phyloP scores from a whole-genome alignment of 2,888 invertebrate species.

The Sphaerophoria rueppellii region DNA sequence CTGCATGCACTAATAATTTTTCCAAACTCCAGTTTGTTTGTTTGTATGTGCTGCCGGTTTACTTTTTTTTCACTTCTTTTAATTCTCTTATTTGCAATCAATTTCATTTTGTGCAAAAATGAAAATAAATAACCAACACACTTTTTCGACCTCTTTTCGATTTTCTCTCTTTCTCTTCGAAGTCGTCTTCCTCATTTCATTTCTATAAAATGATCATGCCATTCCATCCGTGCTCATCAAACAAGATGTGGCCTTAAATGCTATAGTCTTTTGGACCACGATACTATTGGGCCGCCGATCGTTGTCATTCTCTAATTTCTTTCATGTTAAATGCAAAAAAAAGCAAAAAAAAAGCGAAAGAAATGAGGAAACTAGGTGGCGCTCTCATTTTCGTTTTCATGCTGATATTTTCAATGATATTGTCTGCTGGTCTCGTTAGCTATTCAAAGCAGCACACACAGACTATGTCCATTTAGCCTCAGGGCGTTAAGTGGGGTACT shows the following conservation, averaged over 20 bases:
- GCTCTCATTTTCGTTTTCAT: slow-evolving; percentile 72
- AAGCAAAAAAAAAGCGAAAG: background rate
- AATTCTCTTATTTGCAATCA: slow-evolving; percentile 39
- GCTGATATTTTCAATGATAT: slow-evolving; percentile 28
- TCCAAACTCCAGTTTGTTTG: slow-evolving; percentile 46
- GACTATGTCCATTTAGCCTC: background rate
- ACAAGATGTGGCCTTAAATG: slow-evolving; percentile 59
- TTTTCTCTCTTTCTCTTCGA: slow-evolving; percentile 67
- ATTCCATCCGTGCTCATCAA: slow-evolving; percentile 19
- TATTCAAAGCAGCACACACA: background rate
- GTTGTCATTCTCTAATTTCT: slow-evolving; percentile 70
- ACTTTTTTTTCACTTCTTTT: slow-evolving; percentile 36
- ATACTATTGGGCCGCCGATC: slow-evolving; percentile 42
- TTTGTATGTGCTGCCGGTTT: slow-evolving; percentile 5
- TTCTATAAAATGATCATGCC: slow-evolving; percentile 63
- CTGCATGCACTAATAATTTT: slow-evolving; percentile 75
- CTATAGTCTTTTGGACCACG: slow-evolving; percentile 47
- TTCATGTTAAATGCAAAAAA: slow-evolving; percentile 24
- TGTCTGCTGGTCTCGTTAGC: slow-evolving; percentile 17
- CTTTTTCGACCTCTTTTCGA: slow-evolving; percentile 73
- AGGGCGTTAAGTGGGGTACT: background rate
- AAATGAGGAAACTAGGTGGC: slow-evolving; percentile 68
- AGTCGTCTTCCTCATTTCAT: slow-evolving; percentile 73
- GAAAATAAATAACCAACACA: slow-evolving; percentile 46
- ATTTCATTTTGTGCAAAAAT: slow-evolving; percentile 54